A percentile compares a stretch with the other conserved stretches of the same genome.
Evolutionary conservation across 2,888 invertebrate genomes (phyloP).

Genomic region (Caenorhabditis virilis): DNA sequence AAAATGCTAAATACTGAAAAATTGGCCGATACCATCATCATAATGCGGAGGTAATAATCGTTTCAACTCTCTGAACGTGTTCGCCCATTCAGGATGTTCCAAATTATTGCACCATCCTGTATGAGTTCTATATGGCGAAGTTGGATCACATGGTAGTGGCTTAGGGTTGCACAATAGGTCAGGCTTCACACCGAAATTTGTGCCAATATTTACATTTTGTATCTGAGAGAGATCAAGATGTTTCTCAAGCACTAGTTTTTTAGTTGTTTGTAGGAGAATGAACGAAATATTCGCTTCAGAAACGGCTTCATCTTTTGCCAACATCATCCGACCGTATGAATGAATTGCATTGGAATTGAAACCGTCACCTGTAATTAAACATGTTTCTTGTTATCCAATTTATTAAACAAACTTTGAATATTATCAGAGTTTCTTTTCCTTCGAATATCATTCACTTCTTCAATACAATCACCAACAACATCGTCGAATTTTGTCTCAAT

Average conservation of each 20-base stretch:
- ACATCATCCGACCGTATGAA: constrained; percentile 60
- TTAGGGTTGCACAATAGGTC: constrained; percentile 43
- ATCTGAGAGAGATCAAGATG: constrained; percentile 5
- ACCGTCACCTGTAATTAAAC: constrained; percentile 1
- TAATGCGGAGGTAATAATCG: constrained; percentile 61
- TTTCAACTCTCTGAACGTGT: constrained; percentile 55
- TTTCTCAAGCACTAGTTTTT: constrained; percentile 15
- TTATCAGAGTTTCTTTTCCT: not conserved
- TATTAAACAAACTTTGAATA: not conserved
- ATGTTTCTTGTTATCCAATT: not conserved
- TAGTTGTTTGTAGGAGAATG: constrained; percentile 55
- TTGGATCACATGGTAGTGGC: constrained; percentile 65
- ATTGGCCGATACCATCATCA: constrained; percentile 44
- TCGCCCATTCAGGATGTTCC: constrained; percentile 55
- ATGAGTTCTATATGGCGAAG: constrained; percentile 47
- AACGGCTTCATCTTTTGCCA: constrained; percentile 59
- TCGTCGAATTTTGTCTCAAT: constrained; percentile 10
- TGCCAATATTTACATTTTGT: constrained; percentile 26
- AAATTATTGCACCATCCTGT: constrained; percentile 68
- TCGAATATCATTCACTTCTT: constrained; percentile 13
- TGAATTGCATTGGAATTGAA: constrained; percentile 26
- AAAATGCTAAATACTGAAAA: not conserved
- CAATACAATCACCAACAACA: constrained; percentile 20
- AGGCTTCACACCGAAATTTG: constrained; percentile 12
- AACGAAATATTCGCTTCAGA: constrained; percentile 52